Evolutionary conservation across 2,888 invertebrate genomes (phyloP).

Genomic region (Macaria liturata): DNA sequence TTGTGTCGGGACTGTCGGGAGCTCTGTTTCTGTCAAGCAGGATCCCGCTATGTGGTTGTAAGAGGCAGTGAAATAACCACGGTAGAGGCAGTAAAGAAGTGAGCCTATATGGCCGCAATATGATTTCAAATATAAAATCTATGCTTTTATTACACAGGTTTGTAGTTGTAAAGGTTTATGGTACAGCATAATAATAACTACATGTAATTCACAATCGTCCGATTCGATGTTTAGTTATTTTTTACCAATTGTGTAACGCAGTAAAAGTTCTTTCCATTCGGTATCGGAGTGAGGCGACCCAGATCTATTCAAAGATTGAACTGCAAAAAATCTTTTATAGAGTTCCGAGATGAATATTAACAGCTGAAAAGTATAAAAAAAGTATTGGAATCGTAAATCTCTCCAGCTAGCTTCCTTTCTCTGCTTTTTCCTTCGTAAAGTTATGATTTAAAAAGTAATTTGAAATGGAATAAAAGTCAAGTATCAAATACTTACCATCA

Average conservation of each 20-base stretch:
- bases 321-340: slow-evolving; percentile 61
- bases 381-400: too few species aligned
- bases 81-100: too few species aligned
- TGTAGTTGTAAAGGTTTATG: slow-evolving; percentile 15
- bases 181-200: neutral
- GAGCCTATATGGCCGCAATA: too few species aligned
- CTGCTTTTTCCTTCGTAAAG: too few species aligned
- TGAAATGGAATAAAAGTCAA: too few species aligned
- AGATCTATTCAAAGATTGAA: slow-evolving; percentile 62
- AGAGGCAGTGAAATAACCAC: neutral
- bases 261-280: slow-evolving; percentile 77
- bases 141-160: slow-evolving; percentile 8
- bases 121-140: too few species aligned
- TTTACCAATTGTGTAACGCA: slow-evolving; percentile 23
- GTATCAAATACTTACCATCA: too few species aligned
- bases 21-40: slow-evolving; percentile 1
- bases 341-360: slow-evolving; percentile 34
- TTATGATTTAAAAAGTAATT: too few species aligned
- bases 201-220: too few species aligned
- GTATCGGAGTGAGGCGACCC: slow-evolving; percentile 70
- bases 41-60: slow-evolving; percentile 4
- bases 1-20: too few species aligned
- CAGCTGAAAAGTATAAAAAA: slow-evolving; percentile 60
- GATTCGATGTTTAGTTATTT: too few species aligned
- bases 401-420: too few species aligned